Conservation (phyloP, 2,113 vertebrate species). For the Rousettus leschenaultii region DNA sequence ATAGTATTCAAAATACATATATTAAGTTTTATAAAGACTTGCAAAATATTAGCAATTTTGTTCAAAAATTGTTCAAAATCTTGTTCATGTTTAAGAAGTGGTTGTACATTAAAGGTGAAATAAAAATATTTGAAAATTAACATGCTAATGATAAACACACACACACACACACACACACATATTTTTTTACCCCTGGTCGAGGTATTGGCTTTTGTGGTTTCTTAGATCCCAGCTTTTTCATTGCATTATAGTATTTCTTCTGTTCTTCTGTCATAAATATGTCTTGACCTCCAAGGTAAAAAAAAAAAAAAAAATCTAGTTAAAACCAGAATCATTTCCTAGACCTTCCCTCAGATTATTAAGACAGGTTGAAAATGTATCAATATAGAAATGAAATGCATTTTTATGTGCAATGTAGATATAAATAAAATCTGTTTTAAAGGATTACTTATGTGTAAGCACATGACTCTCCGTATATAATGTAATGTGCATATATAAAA, state of each 20-base stretch:
- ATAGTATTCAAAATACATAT: not conserved
- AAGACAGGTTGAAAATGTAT: not conserved
- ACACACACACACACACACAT: not conserved
- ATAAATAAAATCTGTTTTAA: not conserved
- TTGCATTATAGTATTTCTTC: slow-evolving; percentile 90
- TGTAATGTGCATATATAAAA: not conserved
- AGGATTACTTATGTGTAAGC: not conserved
- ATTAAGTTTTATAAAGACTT: not conserved
- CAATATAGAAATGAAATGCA: not conserved
- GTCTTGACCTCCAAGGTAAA: slow-evolving; percentile 90
- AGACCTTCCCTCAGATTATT: not conserved
- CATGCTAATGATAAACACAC: not conserved
- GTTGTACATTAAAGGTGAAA: not conserved
- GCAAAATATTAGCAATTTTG: not conserved
- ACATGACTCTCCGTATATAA: not conserved
- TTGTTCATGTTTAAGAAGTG: not conserved
- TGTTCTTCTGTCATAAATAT: slow-evolving; percentile 91
- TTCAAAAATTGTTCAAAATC: not conserved
- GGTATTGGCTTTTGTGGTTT: slow-evolving; percentile 90
- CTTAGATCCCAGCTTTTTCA: slow-evolving; percentile 89
- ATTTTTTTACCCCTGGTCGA: slow-evolving; percentile 79
- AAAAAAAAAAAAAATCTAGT: slow-evolving; percentile 75
- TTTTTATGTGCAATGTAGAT: not conserved
- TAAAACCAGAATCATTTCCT: slow-evolving; percentile 67
- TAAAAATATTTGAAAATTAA: not conserved